Base-by-base conservation (phyloP, 53 echinoderm and acorn worm genomes). In the Temnopleurus reevesii region DNA sequence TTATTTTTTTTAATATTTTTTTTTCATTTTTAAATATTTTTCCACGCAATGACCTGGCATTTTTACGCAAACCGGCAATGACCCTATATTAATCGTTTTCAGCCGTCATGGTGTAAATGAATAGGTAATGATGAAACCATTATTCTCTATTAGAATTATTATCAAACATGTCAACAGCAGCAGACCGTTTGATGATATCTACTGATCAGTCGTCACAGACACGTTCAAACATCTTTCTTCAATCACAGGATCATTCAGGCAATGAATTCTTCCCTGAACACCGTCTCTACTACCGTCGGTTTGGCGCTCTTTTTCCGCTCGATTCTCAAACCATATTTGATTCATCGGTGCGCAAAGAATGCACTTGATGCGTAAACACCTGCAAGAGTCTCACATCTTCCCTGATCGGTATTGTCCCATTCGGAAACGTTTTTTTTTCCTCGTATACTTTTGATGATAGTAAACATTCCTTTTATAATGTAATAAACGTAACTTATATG, bases 231-330 rank as follows among this genome's bases (percentile, higher is more conserved):
- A 79, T 79, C 79, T 79, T 79, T 79, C 49, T 30, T 49, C 79
- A 79, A 79, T 79, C 79, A 79, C 36, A 13, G 49, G 1, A 10
- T 49, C 27, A 79, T 38, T 79, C 79, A 79, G 79, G 79, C 79
- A 47, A 79, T 46, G 49, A 79, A 79, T 49, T 46, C 79, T 79
- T 49, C 79, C 77, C 79, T 47, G 46, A 79, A 46, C 79, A 79
- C 79, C 79, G 79, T 46, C 79, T 49, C 41, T 79, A 46, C 46
- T 30, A 79, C 79, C 79, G 79, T 30, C 79, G 46, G 18, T 28
- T 49, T 49, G 79, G 79, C 49, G 29, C 79, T 29, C 49, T 45
- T 49, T 79, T 79, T 23, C 79, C 79, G 79, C 49, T 41, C 36
- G 26, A 46, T 13, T 79, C 79, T 79, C 79, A 49, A 38, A 46